Conservation (phyloP, 2,113 vertebrate species). For the Polypterus bichir region DNA sequence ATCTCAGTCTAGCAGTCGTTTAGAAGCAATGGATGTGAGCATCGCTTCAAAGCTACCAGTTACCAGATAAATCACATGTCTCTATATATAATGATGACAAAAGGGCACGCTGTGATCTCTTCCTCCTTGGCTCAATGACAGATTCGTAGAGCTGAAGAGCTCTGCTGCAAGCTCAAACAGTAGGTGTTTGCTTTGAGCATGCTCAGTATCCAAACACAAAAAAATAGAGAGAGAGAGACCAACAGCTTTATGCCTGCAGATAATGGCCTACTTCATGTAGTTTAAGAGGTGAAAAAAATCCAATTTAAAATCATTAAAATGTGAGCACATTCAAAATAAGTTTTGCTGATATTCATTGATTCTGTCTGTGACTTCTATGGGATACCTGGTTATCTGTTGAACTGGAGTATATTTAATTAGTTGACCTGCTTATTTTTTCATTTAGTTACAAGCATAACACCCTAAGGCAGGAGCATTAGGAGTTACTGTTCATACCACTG, state of each 20-base stretch:
- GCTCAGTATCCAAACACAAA: constrained; percentile 43
- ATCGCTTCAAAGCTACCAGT: constrained; percentile 7
- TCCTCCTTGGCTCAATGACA: constrained; percentile 22
- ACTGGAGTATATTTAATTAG: neutral
- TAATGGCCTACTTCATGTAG: constrained; percentile 48
- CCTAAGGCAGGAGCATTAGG: neutral
- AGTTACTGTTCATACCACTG: neutral
- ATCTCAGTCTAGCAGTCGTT: neutral
- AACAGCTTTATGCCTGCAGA: constrained; percentile 34
- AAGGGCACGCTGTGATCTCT: constrained; percentile 26
- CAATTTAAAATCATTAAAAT: constrained; percentile 28
- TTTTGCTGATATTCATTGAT: constrained; percentile 16
- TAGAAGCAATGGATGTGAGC: constrained; percentile 7
- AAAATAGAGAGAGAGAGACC: constrained; percentile 16
- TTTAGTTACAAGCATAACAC: neutral
- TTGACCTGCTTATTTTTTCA: neutral
- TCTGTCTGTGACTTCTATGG: constrained; percentile 10
- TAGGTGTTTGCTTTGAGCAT: constrained; percentile 41
- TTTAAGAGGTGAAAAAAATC: constrained; percentile 25
- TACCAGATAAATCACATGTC: constrained; percentile 26
- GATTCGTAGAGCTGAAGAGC: constrained; percentile 25
- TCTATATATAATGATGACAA: constrained; percentile 23
- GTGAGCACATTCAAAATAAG: no score
- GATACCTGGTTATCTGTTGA: constrained; percentile 1
- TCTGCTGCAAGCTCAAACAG: constrained; percentile 24